These are phyloP conservation scores for Maniola hyperantus DNA, from an alignment of 2,888 invertebrate species.

Conservation along the genomic window DNA sequence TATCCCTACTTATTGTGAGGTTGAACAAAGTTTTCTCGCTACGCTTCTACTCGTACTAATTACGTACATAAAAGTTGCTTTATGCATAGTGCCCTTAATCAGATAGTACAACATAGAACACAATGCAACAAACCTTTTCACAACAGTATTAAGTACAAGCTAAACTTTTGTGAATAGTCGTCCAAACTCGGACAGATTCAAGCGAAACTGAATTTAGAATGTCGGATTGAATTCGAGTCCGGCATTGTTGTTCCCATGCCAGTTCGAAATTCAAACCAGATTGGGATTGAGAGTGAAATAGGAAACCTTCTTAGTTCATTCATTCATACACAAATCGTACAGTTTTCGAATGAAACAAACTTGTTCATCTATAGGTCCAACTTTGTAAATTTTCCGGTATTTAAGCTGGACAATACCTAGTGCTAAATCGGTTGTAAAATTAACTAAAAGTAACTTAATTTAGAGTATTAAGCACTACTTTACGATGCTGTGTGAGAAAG, in stretches of 20 bases:
- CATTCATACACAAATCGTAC: background rate
- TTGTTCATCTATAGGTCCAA: background rate
- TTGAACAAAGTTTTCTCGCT: no score
- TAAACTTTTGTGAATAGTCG: conserved; percentile 17
- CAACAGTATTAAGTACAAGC: background rate
- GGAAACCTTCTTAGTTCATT: background rate
- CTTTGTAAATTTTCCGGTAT: background rate
- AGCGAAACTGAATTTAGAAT: conserved; percentile 24
- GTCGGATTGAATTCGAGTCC: conserved; percentile 18
- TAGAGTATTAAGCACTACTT: no score
- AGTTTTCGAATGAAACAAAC: background rate
- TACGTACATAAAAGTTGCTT: no score
- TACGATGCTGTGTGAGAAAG: no score
- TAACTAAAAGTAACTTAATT: background rate
- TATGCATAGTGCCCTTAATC: no score
- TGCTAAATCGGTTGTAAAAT: background rate
- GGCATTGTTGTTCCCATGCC: conserved; percentile 18
- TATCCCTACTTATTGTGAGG: no score
- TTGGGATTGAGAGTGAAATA: background rate
- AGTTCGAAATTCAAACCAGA: conserved; percentile 22
- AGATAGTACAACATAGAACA: background rate
- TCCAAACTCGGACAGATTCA: conserved; percentile 25
- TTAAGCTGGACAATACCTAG: background rate
- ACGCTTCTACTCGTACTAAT: no score
- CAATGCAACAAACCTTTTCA: conserved; percentile 1